A percentile compares a stretch with the other conserved stretches of the same genome.
Conservation (phyloP, 2,113 vertebrate genomes). For the Caranx melampygus region DNA sequence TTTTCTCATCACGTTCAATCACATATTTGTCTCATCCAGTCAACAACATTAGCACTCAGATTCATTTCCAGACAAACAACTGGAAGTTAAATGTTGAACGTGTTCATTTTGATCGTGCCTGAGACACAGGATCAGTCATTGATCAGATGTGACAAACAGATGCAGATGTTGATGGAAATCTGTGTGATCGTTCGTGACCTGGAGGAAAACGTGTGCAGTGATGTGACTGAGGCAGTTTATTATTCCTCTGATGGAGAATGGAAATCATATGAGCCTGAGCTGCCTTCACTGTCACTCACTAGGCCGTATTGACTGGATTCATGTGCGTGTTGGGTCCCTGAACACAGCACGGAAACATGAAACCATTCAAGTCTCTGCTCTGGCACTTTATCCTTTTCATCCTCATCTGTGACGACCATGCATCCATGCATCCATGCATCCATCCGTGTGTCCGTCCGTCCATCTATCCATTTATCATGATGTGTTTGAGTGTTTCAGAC, state of each 20-base stretch:
- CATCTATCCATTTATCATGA: no score
- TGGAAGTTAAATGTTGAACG: no score
- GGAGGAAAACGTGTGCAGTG: background rate
- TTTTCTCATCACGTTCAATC: no score
- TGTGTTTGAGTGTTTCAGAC: no score
- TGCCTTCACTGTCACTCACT: slow-evolving; percentile 2
- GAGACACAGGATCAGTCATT: no score
- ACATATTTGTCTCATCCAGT: no score
- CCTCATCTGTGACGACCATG: background rate
- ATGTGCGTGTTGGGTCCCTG: background rate
- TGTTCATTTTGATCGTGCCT: no score
- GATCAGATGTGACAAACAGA: no score
- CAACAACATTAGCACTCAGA: no score
- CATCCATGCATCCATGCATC: no score
- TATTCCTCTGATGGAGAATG: background rate
- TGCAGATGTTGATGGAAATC: background rate
- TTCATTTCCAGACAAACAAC: no score
- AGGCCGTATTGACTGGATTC: background rate
- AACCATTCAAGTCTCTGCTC: background rate
- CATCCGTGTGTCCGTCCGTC: no score
- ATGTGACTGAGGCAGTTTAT: slow-evolving; percentile 28
- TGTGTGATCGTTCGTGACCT: background rate
- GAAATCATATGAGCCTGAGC: slow-evolving; percentile 51
- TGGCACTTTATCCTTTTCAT: background rate
- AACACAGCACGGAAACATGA: slow-evolving; percentile 22